phyloP scores from a whole-genome alignment of 2,888 invertebrate genomes.

The Vanessa cardui region DNA sequence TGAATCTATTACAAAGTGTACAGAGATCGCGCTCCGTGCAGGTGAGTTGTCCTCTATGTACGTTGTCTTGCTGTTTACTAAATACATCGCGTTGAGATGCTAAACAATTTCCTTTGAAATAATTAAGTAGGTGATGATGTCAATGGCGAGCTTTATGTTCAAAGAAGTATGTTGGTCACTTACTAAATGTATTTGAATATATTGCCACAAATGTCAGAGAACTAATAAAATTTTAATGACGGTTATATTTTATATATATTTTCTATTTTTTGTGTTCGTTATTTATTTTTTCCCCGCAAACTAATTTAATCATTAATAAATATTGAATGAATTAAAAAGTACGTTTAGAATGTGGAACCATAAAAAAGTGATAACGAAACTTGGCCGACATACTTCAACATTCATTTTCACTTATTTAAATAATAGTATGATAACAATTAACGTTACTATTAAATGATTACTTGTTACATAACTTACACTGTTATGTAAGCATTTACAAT shows the following conservation, averaged over 20 bases:
- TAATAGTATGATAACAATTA: too few relatives aligned
- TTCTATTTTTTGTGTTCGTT: neutral
- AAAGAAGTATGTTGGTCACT: neutral
- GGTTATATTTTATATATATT: neutral
- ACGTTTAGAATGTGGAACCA: too few relatives aligned
- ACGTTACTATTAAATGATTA: too few relatives aligned
- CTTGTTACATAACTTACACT: too few relatives aligned
- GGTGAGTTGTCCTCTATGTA: slow-evolving; percentile 19
- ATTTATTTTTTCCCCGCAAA: neutral
- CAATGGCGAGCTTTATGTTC: neutral
- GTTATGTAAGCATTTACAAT: too few relatives aligned
- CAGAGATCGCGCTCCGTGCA: slow-evolving; percentile 19
- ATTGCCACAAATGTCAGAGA: neutral
- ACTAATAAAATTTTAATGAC: neutral
- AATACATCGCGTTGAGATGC: neutral
- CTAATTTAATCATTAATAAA: too few relatives aligned
- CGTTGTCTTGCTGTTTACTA: neutral
- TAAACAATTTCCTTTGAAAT: slow-evolving; percentile 1
- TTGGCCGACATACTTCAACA: too few relatives aligned
- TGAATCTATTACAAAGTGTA: slow-evolving; percentile 20
- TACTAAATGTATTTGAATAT: slow-evolving; percentile 6
- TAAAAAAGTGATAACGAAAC: too few relatives aligned
- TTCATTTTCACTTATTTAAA: too few relatives aligned
- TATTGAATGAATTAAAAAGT: too few relatives aligned
- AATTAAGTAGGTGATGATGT: slow-evolving; percentile 6